Percentiles rank a stretch among this genome's conserved stretches.
Evolutionary conservation across 2,113 vertebrate genomes (phyloP).

Genomic region (Microcebus murinus): DNA sequence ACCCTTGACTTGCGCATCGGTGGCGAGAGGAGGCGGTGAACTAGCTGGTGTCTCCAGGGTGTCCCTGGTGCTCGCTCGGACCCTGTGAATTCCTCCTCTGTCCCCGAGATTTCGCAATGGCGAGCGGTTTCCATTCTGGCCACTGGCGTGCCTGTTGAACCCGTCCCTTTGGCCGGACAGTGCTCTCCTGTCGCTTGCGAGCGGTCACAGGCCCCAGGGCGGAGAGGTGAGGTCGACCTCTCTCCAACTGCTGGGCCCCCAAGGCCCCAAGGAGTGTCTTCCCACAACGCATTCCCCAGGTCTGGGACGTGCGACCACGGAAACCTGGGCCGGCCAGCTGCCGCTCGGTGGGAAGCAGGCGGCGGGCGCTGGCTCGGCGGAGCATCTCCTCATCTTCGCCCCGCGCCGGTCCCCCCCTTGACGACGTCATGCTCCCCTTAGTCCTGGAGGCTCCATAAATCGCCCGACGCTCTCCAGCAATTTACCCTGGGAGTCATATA

Average conservation of each 20-base stretch:
- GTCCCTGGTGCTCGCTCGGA: no score
- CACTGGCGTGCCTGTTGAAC: neutral
- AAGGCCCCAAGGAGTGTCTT: neutral
- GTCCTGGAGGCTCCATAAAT: neutral
- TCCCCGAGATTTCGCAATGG: neutral
- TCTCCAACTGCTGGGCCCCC: neutral
- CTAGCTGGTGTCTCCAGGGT: neutral
- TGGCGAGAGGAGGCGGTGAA: fast-evolving
- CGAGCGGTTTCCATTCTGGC: neutral
- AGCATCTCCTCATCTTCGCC: neutral
- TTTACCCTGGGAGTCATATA: neutral
- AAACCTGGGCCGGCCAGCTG: neutral
- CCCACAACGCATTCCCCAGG: neutral
- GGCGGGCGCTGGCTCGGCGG: neutral
- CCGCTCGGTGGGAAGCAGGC: neutral
- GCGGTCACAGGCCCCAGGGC: neutral
- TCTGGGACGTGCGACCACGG: neutral
- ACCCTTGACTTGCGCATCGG: neutral
- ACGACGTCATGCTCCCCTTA: neutral
- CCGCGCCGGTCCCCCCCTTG: neutral
- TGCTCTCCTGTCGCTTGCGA: neutral
- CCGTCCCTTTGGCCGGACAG: neutral
- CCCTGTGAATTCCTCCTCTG: neutral
- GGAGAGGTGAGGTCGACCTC: neutral
- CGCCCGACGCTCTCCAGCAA: neutral